These are phyloP conservation scores for Capricornis sumatraensis DNA, from an alignment of 2,113 vertebrate genomes.

Conservation along the genomic window DNA sequence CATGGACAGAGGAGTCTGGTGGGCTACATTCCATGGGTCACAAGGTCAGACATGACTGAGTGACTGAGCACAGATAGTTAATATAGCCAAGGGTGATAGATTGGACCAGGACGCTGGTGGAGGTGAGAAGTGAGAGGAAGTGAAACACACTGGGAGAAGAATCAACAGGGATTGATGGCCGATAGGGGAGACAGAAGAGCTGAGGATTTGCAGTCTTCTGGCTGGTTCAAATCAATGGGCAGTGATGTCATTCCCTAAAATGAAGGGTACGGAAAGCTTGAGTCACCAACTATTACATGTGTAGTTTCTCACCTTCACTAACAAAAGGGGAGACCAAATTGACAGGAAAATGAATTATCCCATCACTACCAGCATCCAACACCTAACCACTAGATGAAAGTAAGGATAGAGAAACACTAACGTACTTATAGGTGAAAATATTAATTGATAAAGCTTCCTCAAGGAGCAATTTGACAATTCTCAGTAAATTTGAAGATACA, in stretches of 20 bases:
- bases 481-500: not conserved
- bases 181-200: not conserved
- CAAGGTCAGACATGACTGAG: not conserved
- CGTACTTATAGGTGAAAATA: not conserved
- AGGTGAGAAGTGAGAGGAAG: not conserved
- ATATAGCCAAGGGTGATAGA: not conserved
- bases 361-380: not conserved
- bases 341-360: not conserved
- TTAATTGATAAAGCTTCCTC: not conserved
- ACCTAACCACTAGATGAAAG: not conserved
- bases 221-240: not conserved
- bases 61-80: not conserved
- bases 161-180: not conserved
- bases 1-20: not conserved
- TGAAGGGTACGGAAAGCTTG: not conserved
- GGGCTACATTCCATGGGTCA: not conserved
- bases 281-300: not conserved
- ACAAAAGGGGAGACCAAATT: not conserved
- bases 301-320: not conserved
- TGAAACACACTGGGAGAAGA: not conserved
- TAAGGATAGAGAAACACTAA: not conserved
- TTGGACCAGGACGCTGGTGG: not conserved
- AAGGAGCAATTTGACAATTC: not conserved
- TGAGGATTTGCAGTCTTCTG: not conserved
- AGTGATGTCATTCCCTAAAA: not conserved